A percentile compares a stretch with the other conserved stretches of the same genome.
phyloP scores from a whole-genome alignment of 2,888 invertebrate species.

The Petrophora chlorosata region DNA sequence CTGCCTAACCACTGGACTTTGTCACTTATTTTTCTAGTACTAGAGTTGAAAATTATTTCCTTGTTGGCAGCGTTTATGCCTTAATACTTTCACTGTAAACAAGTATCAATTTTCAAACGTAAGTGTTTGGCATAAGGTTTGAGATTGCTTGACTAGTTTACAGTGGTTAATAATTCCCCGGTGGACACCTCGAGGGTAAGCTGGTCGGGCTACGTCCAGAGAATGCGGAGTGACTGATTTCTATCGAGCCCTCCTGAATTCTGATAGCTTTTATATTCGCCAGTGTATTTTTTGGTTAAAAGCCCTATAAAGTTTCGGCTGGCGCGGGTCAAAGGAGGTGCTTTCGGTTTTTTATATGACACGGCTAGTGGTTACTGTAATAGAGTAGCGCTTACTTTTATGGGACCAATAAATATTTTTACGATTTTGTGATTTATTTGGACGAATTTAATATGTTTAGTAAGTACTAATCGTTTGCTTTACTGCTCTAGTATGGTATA shows the following conservation, averaged over 20 bases:
- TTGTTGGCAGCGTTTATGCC: conserved; percentile 27
- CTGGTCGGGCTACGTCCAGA: conserved; percentile 52
- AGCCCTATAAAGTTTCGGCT: conserved; percentile 24
- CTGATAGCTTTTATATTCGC: conserved; percentile 43
- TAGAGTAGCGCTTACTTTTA: conserved; percentile 24
- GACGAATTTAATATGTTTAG: no score
- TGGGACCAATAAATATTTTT: conserved; percentile 23
- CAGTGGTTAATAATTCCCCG: conserved; percentile 53
- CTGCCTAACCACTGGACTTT: conserved; percentile 13
- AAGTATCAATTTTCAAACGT: conserved; percentile 25
- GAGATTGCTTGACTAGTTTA: conserved; percentile 15
- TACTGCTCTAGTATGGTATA: no score
- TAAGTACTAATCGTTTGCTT: no score
- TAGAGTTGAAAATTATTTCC: conserved; percentile 32
- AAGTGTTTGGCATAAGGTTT: conserved; percentile 17
- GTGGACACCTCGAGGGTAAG: conserved; percentile 51
- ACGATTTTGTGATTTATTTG: conserved; percentile 12
- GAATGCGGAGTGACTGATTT: conserved; percentile 55
- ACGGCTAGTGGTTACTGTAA: conserved; percentile 22
- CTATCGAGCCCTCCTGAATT: conserved; percentile 45
- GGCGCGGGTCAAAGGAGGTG: conserved; percentile 19
- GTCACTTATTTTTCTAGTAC: conserved; percentile 15
- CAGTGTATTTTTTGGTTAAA: conserved; percentile 35
- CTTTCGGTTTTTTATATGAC: conserved; percentile 21
- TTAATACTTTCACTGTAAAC: conserved; percentile 28